Percentiles rank a stretch among this genome's conserved stretches.
phyloP scores from a whole-genome alignment of 2,888 invertebrate genomes.

The Pegoplata infirma region DNA sequence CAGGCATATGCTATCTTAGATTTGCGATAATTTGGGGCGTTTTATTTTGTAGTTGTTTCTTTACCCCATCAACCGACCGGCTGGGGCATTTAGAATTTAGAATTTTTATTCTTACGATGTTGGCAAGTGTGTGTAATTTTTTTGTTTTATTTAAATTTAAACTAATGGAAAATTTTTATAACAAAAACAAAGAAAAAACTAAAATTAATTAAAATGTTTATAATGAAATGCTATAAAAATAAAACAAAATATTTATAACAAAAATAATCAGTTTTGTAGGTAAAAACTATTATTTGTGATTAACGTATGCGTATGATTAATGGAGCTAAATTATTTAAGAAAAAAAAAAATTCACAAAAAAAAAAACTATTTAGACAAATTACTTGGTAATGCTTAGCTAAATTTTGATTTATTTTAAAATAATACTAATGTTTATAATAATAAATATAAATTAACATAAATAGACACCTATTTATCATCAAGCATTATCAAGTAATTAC shows the following conservation, averaged over 20 bases:
- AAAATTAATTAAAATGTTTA: constrained; percentile 18
- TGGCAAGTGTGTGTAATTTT: background rate
- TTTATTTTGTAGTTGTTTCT: background rate
- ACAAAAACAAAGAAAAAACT: background rate
- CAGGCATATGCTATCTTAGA: background rate
- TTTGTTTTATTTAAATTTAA: background rate
- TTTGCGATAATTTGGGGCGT: constrained; percentile 2
- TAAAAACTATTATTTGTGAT: background rate
- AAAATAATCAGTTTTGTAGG: background rate
- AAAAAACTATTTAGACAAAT: background rate
- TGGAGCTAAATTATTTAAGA: too few relatives aligned
- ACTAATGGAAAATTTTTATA: constrained; percentile 19
- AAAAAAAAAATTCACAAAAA: background rate
- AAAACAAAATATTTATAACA: background rate
- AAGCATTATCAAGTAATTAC: too few relatives aligned
- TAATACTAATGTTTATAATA: too few relatives aligned
- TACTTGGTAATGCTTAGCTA: too few relatives aligned
- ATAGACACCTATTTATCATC: too few relatives aligned
- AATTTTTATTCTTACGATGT: background rate
- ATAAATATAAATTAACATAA: too few relatives aligned
- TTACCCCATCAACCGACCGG: background rate
- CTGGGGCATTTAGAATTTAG: background rate
- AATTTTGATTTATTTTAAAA: too few relatives aligned
- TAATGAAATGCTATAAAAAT: constrained; percentile 6
- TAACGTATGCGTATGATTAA: background rate